phyloP scores from a whole-genome alignment of 2,113 vertebrate species.

The Holacanthus passer region DNA sequence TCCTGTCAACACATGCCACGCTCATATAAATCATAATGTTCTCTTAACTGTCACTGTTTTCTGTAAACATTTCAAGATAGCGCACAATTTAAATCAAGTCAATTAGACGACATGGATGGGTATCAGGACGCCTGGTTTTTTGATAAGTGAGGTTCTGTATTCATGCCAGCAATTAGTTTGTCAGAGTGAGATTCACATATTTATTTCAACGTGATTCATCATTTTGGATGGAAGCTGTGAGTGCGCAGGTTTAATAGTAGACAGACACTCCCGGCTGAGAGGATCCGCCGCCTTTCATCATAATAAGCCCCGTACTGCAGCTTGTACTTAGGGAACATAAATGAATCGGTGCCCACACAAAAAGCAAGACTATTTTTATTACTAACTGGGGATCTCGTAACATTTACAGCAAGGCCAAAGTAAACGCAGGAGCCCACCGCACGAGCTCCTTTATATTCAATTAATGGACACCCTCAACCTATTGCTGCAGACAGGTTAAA shows the following conservation, averaged over 20 bases:
- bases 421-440: constrained; percentile 35
- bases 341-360: constrained; percentile 44
- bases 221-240: constrained; percentile 25
- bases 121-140: not conserved
- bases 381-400: constrained; percentile 50
- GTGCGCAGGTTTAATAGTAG: constrained; percentile 33
- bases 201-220: constrained; percentile 25
- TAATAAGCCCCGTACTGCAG: constrained; percentile 20
- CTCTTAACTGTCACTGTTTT: not conserved
- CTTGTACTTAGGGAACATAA: constrained; percentile 37
- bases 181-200: constrained; percentile 12
- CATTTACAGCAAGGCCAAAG: constrained; percentile 59
- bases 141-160: constrained; percentile 7
- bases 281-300: constrained; percentile 43
- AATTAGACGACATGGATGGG: constrained; percentile 1
- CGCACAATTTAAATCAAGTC: not conserved
- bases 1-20: not conserved
- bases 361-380: constrained; percentile 16
- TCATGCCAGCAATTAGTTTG: constrained; percentile 34
- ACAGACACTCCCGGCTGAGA: constrained; percentile 40
- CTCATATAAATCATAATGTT: not conserved
- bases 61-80: constrained; percentile 31
- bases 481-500: constrained; percentile 62
- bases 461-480: constrained; percentile 68
- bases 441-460: constrained; percentile 66